Evolutionary conservation across 2,888 invertebrate genomes (phyloP).

Genomic region (Synergus gifuensis): DNA sequence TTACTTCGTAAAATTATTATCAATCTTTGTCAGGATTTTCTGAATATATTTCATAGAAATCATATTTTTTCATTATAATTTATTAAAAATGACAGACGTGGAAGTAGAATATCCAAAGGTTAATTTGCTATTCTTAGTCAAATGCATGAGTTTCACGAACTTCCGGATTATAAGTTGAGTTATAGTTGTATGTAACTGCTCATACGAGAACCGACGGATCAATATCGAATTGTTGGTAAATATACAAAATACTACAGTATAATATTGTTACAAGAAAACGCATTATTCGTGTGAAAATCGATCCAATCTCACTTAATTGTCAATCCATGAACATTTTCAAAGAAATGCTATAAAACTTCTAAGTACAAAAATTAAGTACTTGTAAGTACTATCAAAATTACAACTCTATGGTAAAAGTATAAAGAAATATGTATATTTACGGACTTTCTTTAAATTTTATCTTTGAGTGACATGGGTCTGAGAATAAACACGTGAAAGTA

Average conservation of each 20-base stretch:
- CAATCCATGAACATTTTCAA: no score
- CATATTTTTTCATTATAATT: neutral
- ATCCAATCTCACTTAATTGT: no score
- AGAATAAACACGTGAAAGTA: constrained; percentile 23
- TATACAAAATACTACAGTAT: constrained; percentile 5
- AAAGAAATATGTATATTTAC: neutral
- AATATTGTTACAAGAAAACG: neutral
- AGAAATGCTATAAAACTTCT: no score
- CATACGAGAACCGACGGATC: constrained; percentile 6
- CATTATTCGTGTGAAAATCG: no score
- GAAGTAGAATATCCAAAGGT: constrained; percentile 14
- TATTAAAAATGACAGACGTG: neutral
- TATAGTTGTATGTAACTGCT: constrained; percentile 26
- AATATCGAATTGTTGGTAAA: constrained; percentile 25
- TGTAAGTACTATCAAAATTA: neutral
- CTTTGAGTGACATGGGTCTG: neutral
- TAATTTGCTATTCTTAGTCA: constrained; percentile 23
- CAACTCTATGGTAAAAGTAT: neutral
- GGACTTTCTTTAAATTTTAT: neutral
- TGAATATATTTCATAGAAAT: neutral
- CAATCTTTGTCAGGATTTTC: neutral
- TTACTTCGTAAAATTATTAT: neutral
- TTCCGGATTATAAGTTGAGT: constrained; percentile 27
- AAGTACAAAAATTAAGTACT: no score
- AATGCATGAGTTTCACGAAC: constrained; percentile 34